Conservation (phyloP, 2,113 vertebrate species). For the Heptranchias perlo region DNA sequence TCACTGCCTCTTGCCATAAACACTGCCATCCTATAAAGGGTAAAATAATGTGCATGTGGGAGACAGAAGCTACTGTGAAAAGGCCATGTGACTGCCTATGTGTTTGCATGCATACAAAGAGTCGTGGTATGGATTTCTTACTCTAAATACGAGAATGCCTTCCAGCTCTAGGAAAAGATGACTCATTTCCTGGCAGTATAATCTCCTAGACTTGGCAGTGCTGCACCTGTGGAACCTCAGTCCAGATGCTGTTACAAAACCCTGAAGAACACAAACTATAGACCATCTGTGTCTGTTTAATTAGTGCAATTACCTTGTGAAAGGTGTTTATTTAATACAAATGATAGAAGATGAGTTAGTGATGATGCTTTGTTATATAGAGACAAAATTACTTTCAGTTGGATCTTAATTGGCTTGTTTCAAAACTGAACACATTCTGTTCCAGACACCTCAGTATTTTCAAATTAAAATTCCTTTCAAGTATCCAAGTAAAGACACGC, state of each 20-base stretch:
- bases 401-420: neutral
- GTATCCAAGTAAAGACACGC: neutral
- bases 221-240: slow-evolving; percentile 4
- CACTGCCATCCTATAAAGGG: no score
- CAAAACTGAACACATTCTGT: neutral
- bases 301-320: neutral
- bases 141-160: neutral
- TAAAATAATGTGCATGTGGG: neutral
- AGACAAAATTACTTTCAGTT: neutral
- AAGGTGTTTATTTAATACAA: neutral
- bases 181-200: slow-evolving; percentile 31
- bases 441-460: slow-evolving; percentile 14
- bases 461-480: slow-evolving; percentile 27
- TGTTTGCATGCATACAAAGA: neutral
- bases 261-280: slow-evolving; percentile 1
- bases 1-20: neutral
- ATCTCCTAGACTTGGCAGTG: slow-evolving; percentile 20
- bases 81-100: neutral
- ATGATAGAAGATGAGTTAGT: neutral
- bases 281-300: slow-evolving; percentile 28
- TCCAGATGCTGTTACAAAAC: slow-evolving; percentile 26
- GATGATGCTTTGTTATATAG: neutral
- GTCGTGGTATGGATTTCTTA: slow-evolving; percentile 15
- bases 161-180: slow-evolving; percentile 16
- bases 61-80: neutral